Conservation (phyloP, 2,797 vertebrate genomes). For the Pseudochromis fuscus region DNA sequence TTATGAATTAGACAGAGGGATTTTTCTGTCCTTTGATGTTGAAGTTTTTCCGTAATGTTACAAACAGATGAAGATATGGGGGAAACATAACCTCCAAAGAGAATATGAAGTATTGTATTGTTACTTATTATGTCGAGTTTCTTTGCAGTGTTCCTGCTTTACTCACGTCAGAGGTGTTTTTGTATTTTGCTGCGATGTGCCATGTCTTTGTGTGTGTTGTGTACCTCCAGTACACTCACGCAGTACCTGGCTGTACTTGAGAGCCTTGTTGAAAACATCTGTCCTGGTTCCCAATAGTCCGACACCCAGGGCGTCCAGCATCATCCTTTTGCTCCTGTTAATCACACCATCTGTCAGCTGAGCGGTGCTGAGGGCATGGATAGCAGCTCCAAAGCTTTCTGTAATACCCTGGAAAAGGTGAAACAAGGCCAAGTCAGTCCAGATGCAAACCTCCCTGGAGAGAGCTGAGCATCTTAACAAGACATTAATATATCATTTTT, state of each 20-base stretch:
- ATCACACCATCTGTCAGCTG: conserved; percentile 90
- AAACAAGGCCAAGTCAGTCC: conserved; percentile 23
- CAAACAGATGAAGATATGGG: too few species aligned
- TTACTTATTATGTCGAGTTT: background rate
- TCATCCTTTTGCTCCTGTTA: conserved; percentile 94
- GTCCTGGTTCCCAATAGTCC: conserved; percentile 91
- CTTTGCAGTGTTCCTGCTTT: background rate
- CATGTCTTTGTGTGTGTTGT: too few species aligned
- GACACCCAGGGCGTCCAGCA: conserved; percentile 94
- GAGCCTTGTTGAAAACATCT: conserved; percentile 88
- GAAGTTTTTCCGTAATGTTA: too few species aligned
- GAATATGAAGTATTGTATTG: background rate
- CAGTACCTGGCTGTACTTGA: conserved; percentile 91
- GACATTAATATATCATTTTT: too few species aligned
- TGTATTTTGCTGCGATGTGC: background rate
- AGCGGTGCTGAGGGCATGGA: conserved; percentile 84
- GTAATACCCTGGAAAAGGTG: conserved; percentile 87
- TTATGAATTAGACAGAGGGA: too few species aligned
- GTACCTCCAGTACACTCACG: too few species aligned
- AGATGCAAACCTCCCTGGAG: conserved; percentile 8
- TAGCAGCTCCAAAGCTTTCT: conserved; percentile 90
- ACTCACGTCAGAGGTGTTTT: background rate
- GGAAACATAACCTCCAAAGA: too few species aligned
- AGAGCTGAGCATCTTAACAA: too few species aligned
- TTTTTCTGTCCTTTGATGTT: too few species aligned